Evolutionary conservation across 2,888 invertebrate genomes (phyloP), one percentile per base, ranked within the genome.

Genomic region (Athripsodes cinereus): DNA sequence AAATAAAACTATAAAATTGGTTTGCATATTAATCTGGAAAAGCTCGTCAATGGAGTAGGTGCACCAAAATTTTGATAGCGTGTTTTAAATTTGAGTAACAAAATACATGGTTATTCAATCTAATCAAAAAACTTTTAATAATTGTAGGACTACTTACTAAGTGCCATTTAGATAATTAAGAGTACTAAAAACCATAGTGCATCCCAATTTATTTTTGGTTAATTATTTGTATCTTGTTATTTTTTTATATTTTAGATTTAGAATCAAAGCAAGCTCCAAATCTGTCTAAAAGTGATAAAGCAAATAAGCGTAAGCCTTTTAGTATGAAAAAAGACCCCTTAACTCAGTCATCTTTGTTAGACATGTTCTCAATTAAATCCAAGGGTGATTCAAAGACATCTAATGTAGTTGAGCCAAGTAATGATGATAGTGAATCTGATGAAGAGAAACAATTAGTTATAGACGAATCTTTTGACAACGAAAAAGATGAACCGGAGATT

Each of bases 321-420:
- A 73, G 74, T 46, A 76, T 79, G 64, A 80, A 77, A 70, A 73
- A 72, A 66, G 79, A 81, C 66, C 69, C 72, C 16, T 66, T 79
- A 13, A 74, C 72, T 22, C 81, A 81, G 70, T 78, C 78, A 1
- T 76, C 74, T 65, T n/a, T n/a, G n/a, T 67, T 80, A n/a, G 69
- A 75, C 64, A 70, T 57, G 50, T 80, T 75, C 68, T 76, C 78
- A 58, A 70, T 69, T 63, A 72, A 73, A 66, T 66, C 72, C 35
- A 70, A 73, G 13, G 8, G 8, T 2, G 40, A 40, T 40, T 8
- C 16, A 16, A 13, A 40, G 19, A 57, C 61, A 31, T 26, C 21
- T 35, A 21, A 52, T 18, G 48, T 49, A 47, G 16, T 52, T 66
- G 70, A 11, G 64, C 58, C 59, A 62, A 66, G 40, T 66, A 68